Base-by-base conservation (phyloP, 2,797 vertebrate genomes). In the Channa striata region DNA sequence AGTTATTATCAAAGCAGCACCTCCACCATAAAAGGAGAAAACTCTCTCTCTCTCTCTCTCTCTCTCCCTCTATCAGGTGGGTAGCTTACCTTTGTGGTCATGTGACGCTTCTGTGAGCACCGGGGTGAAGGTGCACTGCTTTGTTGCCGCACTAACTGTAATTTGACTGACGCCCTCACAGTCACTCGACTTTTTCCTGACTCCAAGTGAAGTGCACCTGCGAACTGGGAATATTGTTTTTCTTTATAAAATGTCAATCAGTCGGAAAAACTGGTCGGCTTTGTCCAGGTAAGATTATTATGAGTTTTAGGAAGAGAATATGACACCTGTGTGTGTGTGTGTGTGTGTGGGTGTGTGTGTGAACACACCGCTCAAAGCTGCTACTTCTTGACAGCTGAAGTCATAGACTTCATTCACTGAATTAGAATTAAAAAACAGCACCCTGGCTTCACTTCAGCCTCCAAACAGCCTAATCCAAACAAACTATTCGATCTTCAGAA, bases 251-350 rank as follows among this genome's bases (percentile, higher is more conserved):
- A 98, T 98, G 97, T 95, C 96, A 39, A 81, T 90, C 6, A 93
- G 88, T 89, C 93, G 96, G 70, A 97, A 95, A 88, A 95, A 95
- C 89, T 99, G 96, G 97, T 96, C 96, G 0, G 94, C 95, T 68
- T 90, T 99, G 85, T 98, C 97, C 92, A 97, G 96, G 97, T 98
- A 91, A 93, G 95, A 61, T 21, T 14, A 20, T 6, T 34, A 12
- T 30, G 34, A 1, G 6, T 17, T 46, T 52, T 59, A 4, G 23
- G 1, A n/a, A 21, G 13, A 33, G 37, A 68, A 33, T 37, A 20
- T 25, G 47, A 56, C 50, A 63, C 59, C 37, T 49, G 67, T 56
- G 30, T 39, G 30, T 39, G 20, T 44, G 8, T 20, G 42, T 59
- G 51, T 49, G 64, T 56, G 30, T 39, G 20, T 44, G 6, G n/a